Base-by-base conservation (phyloP, 1,140 invertebrate species). In the Drosophila bifasciata region DNA sequence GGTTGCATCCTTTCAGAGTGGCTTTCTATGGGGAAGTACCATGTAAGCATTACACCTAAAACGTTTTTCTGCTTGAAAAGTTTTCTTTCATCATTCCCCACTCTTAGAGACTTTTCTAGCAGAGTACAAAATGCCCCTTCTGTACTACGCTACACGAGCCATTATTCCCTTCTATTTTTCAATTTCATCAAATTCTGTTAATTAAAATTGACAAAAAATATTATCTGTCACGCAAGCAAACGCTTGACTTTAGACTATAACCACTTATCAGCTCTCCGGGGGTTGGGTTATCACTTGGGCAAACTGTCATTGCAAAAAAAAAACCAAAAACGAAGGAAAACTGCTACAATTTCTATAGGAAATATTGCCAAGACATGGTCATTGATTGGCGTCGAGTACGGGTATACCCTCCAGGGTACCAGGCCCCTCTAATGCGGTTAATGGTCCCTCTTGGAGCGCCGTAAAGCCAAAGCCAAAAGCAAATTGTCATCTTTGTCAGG, bases 201-300 rank as follows among this genome's bases (percentile, higher is more conserved):
- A 83, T 83, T 83, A 84, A 84, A 81, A 64, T 70, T 57, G 64
- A 45, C 50, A 28, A 58, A 71, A 79, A 67, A 43, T 45, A 59
- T 74, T 83, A 83, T 84, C 79, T 66, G 79, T 84, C 79, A 83
- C 79, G 79, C 79, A 50, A 83, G 19, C 28, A 1, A 48, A 4
- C 43, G 49, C 43, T 68, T 53, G 58, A 61, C 57, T 67, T 44
- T 72, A 55, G 43, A 60, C 21, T 49, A 39, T 59, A 68, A 51
- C 39, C 44, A 17, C 19, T 77, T 78, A 83, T 81, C 78, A 73
- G 78, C 49, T 67, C 1, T 8, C 39, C 1, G n/a, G 36, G 43
- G 63, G 21, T 15, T 36, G 23, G 73, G 78, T 73, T 81, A 81
- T 81, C 78, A 53, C 8, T 44, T 5, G 40, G 6, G 5, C 50